Percentiles rank a stretch among this genome's conserved stretches.
Evolutionary conservation across 2,888 invertebrate species (phyloP).

Genomic region (Pammene aurita): DNA sequence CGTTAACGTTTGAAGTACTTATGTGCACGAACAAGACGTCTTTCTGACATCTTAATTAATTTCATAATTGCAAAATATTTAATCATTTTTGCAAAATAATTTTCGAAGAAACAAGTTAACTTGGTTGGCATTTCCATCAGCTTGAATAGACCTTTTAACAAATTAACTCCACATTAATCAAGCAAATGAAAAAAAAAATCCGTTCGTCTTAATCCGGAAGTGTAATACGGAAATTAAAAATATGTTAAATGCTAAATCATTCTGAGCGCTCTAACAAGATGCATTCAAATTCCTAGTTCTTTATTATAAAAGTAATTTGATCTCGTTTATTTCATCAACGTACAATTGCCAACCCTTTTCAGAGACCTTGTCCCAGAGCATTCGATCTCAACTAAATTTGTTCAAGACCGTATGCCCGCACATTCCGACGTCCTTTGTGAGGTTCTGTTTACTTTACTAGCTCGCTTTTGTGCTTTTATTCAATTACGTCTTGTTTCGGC

Average conservation of each 20-base stretch:
- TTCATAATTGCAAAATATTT: too few species aligned
- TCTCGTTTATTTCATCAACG: slow-evolving; percentile 67
- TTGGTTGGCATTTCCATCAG: background rate
- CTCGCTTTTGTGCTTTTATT: slow-evolving; percentile 72
- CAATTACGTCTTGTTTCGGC: slow-evolving; percentile 62
- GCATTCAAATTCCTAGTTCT: slow-evolving; percentile 50
- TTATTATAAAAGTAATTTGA: slow-evolving; percentile 73
- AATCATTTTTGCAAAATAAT: background rate
- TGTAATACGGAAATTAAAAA: background rate
- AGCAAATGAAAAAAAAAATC: slow-evolving; percentile 4
- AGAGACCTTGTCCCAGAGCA: slow-evolving; percentile 72
- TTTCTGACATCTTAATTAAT: too few species aligned
- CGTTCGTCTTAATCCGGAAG: background rate
- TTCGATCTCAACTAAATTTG: slow-evolving; percentile 79
- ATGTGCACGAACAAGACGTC: too few species aligned
- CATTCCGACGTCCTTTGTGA: slow-evolving; percentile 75
- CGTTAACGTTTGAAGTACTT: too few species aligned
- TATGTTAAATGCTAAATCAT: background rate
- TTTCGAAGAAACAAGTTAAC: background rate
- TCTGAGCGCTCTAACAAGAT: slow-evolving; percentile 3
- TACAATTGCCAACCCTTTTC: slow-evolving; percentile 74
- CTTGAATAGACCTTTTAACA: background rate
- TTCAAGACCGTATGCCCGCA: slow-evolving; percentile 73
- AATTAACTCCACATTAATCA: slow-evolving; percentile 4
- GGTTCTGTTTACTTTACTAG: slow-evolving; percentile 75